phyloP scores from a whole-genome alignment of 2,888 invertebrate species.

The Coelogynopora nodosa region DNA sequence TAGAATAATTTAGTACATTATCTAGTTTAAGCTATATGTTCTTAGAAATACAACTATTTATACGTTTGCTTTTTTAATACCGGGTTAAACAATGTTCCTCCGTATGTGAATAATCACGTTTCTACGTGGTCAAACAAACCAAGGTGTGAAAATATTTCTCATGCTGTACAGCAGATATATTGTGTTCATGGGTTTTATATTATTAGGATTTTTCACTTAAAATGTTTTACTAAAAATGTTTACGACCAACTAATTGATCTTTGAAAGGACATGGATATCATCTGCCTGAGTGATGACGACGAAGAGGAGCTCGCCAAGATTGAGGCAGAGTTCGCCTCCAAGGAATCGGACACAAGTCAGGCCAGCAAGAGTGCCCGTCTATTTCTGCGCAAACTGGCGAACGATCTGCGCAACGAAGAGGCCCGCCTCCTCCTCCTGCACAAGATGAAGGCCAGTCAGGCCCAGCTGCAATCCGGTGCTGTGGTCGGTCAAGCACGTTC shows the following conservation, averaged over 20 bases:
- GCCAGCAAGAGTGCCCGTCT: neutral
- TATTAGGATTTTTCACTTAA: no score
- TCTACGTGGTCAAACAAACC: no score
- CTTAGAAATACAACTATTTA: no score
- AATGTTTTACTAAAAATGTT: no score
- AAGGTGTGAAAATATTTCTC: no score
- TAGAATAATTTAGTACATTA: no score
- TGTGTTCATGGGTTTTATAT: no score
- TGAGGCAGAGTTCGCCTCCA: neutral
- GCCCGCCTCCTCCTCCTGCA: neutral
- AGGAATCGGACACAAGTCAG: neutral
- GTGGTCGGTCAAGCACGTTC: neutral
- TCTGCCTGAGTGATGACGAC: conserved; percentile 34
- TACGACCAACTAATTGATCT: no score
- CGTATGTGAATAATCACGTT: no score
- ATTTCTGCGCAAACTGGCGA: neutral
- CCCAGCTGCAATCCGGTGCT: neutral
- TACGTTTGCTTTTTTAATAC: neutral
- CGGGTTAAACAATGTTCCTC: neutral
- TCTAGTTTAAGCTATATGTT: no score
- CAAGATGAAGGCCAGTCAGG: conserved; percentile 1
- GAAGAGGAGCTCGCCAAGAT: conserved; percentile 7
- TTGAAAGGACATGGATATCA: neutral
- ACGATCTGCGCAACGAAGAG: conserved; percentile 2
- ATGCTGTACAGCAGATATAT: no score